These are phyloP conservation scores for Antigone vipio DNA, from an alignment of 2,113 vertebrate species.

Conservation along the genomic window DNA sequence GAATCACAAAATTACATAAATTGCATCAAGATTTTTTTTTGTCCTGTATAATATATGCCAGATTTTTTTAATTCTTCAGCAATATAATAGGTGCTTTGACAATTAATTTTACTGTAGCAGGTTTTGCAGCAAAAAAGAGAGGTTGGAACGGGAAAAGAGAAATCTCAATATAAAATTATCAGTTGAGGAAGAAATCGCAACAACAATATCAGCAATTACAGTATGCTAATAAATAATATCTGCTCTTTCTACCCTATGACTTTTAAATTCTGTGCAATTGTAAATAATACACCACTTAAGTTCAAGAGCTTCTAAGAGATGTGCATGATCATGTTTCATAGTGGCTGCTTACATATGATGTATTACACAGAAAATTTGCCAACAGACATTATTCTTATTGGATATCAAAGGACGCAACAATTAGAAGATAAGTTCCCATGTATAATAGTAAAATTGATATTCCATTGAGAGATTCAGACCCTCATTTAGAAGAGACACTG, in stretches of 20 bases:
- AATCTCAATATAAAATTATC: not conserved
- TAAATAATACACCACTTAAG: not conserved
- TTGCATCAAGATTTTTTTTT: not conserved
- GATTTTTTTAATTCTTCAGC: not conserved
- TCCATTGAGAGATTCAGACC: not conserved
- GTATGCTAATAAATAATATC: not conserved
- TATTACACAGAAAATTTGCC: not conserved
- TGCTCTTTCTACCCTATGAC: not conserved
- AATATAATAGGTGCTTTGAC: not conserved
- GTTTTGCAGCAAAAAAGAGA: fast-evolving
- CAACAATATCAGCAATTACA: not conserved
- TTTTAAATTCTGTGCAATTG: not conserved
- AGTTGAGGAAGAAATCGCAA: not conserved
- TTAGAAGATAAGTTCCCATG: not conserved
- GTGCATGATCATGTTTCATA: not conserved
- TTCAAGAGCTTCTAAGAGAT: not conserved
- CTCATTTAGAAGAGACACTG: not conserved
- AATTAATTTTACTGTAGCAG: not conserved
- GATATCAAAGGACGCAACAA: not conserved
- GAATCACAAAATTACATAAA: not conserved
- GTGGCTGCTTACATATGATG: not conserved
- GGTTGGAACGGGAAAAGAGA: not conserved
- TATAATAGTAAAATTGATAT: not conserved
- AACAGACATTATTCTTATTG: not conserved
- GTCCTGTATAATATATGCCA: not conserved